Base-by-base conservation (phyloP, 1,140 invertebrate genomes). In the Bathynomus jamesi region DNA sequence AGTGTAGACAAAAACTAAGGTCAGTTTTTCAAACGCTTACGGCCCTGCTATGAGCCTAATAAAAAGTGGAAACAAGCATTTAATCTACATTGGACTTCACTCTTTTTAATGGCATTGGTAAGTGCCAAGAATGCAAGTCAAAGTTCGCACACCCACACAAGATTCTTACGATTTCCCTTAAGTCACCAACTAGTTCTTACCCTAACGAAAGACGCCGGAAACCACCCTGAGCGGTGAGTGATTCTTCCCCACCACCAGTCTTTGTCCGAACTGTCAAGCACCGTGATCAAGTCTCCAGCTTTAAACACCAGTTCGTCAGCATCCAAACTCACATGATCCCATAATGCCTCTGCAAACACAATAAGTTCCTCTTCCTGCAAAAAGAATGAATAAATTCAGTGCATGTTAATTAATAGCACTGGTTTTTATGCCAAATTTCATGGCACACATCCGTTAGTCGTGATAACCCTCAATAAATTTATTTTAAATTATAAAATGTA, bases 221-320 rank as follows among this genome's bases (percentile, higher is more conserved):
- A 91, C 90, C 90, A 92, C 29, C 90, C 90, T 68, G 85, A 84
- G 28, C 84, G 82, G 53, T 86, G 85, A 60, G 85, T 83, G 32
- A 88, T 85, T 13, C 67, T 85, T 82, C 90, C 90, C 87, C 87
- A 92, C 91, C 91, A 92, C 89, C 90, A 90, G 78, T 91, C 88
- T 70, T 86, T 86, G 79, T 91, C 87, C 21, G 85, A 79, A 62
- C 86, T 88, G 78, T 92, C 89, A 13, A 89, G 81, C 40, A 92
- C 89, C 76, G 90, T 87, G 64, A 92, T 88, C 10, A 91, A 84
- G 79, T 92, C 90, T 21, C 90, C 91, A 30, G 89, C 89, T 68
- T 87, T 84, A 81, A 92, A 92, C 8, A 87, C 87, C 64, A 92
- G 81, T 80, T 92, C 91, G 78, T 92, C 90, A 17, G 87, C 82